These are phyloP conservation scores for Melanotaenia nigrans DNA, from an alignment of 2,797 vertebrate species.

Conservation along the genomic window DNA sequence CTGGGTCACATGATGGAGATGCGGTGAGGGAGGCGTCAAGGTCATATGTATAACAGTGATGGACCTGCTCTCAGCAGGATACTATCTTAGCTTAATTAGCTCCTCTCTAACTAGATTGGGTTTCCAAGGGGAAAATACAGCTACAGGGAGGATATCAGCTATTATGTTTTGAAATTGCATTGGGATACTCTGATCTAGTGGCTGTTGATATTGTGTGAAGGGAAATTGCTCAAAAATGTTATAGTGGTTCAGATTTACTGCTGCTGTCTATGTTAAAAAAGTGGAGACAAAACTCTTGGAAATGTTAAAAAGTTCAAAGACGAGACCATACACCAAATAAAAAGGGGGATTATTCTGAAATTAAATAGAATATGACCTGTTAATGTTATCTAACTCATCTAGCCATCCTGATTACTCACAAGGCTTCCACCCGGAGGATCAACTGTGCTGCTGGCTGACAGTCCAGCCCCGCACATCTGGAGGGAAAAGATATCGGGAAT, in stretches of 20 bases:
- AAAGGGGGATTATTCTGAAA: neutral
- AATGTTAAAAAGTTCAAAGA: too few species aligned
- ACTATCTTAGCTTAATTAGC: constrained; percentile 78
- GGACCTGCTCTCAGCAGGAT: constrained; percentile 72
- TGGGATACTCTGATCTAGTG: constrained; percentile 41
- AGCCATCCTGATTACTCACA: constrained; percentile 82
- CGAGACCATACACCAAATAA: neutral
- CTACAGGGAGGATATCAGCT: constrained; percentile 30
- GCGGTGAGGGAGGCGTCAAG: constrained; percentile 37
- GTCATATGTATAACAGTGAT: constrained; percentile 50
- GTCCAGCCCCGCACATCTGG: constrained; percentile 95
- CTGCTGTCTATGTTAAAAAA: neutral
- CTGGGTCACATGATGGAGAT: constrained; percentile 52
- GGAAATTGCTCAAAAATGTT: constrained; percentile 6
- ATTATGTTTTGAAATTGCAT: constrained; percentile 50
- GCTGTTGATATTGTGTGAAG: constrained; percentile 11
- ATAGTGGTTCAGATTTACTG: neutral
- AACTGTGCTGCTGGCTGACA: constrained; percentile 79
- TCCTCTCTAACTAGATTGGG: constrained; percentile 58
- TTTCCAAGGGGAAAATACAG: constrained; percentile 41
- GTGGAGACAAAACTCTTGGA: too few species aligned
- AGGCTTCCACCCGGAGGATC: constrained; percentile 92
- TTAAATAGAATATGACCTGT: neutral
- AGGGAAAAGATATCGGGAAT: constrained; percentile 95
- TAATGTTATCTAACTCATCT: constrained; percentile 1